phyloP scores from a whole-genome alignment of 2,888 invertebrate species.

The Argyra leucocephala region DNA sequence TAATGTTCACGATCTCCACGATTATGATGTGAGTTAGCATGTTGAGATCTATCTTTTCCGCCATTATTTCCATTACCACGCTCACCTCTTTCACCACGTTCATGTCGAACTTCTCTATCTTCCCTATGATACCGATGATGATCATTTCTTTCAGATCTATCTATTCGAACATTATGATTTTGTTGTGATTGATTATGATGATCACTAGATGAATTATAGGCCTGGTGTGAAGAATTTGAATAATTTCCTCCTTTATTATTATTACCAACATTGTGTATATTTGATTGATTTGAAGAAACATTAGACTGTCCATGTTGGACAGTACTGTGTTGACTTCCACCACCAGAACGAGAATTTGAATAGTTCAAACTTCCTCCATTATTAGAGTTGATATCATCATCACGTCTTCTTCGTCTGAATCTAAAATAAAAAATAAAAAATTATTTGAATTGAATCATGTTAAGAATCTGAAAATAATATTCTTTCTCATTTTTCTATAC shows the following conservation, averaged over 20 bases:
- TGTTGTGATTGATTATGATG: slow-evolving; percentile 23
- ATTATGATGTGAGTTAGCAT: slow-evolving; percentile 21
- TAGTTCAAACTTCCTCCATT: slow-evolving; percentile 35
- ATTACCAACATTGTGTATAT: background rate
- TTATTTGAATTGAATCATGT: too few species aligned
- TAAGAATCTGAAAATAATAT: slow-evolving; percentile 26
- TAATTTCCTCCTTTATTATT: slow-evolving; percentile 5
- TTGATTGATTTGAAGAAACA: slow-evolving; percentile 2
- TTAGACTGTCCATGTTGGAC: background rate
- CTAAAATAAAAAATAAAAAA: too few species aligned
- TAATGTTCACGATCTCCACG: slow-evolving; percentile 21
- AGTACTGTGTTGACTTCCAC: background rate
- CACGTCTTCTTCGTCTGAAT: slow-evolving; percentile 34
- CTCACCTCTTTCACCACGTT: slow-evolving; percentile 1
- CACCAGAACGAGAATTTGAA: slow-evolving; percentile 22
- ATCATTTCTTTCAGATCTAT: slow-evolving; percentile 13
- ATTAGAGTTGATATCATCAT: slow-evolving; percentile 25
- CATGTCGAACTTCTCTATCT: background rate
- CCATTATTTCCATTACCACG: slow-evolving; percentile 25
- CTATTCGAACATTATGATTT: slow-evolving; percentile 22
- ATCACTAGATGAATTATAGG: background rate
- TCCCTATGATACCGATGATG: slow-evolving; percentile 20
- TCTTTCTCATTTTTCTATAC: slow-evolving; percentile 43
- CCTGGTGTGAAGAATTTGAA: slow-evolving; percentile 2
- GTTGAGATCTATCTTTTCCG: slow-evolving; percentile 26